phyloP scores from a whole-genome alignment of 2,113 vertebrate genomes.

The Pelvicachromis taeniatus region DNA sequence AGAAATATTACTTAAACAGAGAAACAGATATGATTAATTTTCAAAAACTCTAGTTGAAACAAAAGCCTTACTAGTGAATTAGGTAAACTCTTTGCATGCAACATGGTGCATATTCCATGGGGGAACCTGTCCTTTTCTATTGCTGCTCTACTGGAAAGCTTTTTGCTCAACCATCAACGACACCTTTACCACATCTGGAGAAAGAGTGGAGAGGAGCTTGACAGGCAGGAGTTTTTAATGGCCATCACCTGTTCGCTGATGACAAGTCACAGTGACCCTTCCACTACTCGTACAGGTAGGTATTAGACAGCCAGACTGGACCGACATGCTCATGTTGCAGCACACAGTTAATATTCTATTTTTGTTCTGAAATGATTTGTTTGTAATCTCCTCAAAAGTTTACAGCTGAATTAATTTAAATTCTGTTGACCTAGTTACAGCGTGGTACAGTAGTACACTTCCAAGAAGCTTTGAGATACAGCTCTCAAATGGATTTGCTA shows the following conservation, averaged over 20 bases:
- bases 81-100: not conserved
- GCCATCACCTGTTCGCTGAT: conserved; percentile 29
- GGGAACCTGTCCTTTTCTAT: conserved; percentile 4
- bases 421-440: conserved; percentile 32
- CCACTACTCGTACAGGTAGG: not conserved
- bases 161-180: not conserved
- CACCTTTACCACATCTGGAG: not conserved
- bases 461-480: not conserved
- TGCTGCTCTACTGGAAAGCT: not conserved
- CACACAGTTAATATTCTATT: not conserved
- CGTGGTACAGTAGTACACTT: not conserved
- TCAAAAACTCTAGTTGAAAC: not conserved
- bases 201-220: not conserved
- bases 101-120: not conserved
- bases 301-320: not conserved
- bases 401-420: conserved; percentile 17
- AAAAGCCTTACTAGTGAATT: conserved; percentile 2
- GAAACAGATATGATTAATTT: not conserved
- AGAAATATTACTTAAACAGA: not conserved
- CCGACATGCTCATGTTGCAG: not conserved
- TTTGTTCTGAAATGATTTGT: not conserved
- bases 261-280: conserved; percentile 10
- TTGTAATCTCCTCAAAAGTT: conserved; percentile 22
- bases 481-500: not conserved
- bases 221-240: conserved; percentile 54